A percentile compares a stretch with the other conserved stretches of the same genome.
Conservation (phyloP, 2,888 invertebrate genomes). For the Pandemis cinnamomeana region DNA sequence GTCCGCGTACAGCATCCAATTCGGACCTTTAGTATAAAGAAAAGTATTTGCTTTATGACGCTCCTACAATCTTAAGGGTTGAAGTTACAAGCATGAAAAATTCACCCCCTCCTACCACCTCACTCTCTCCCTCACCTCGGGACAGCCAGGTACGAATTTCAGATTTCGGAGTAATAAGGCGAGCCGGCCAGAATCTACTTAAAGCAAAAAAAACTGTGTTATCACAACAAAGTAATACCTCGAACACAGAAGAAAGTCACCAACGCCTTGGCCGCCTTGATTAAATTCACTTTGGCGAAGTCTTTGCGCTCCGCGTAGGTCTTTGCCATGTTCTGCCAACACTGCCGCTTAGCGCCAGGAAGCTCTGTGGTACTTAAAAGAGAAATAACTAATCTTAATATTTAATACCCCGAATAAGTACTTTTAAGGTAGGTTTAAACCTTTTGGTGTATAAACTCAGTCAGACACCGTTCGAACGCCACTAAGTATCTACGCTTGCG, state of each 20-base stretch:
- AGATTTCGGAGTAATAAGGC: too few relatives aligned
- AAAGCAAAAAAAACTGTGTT: neutral
- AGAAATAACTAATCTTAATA: neutral
- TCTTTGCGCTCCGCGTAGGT: slow-evolving; percentile 47
- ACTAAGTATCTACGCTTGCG: too few relatives aligned
- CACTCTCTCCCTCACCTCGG: too few relatives aligned
- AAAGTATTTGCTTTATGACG: neutral
- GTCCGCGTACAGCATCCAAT: slow-evolving; percentile 60
- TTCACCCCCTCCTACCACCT: too few relatives aligned
- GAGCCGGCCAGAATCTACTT: too few relatives aligned
- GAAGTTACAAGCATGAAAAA: too few relatives aligned
- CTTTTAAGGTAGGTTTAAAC: too few relatives aligned
- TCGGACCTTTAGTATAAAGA: slow-evolving; percentile 49
- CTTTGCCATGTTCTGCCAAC: slow-evolving; percentile 55
- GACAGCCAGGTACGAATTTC: too few relatives aligned
- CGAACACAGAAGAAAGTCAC: slow-evolving; percentile 64
- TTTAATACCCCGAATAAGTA: too few relatives aligned
- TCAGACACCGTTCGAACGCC: too few relatives aligned
- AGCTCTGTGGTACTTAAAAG: slow-evolving; percentile 53
- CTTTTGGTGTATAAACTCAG: too few relatives aligned
- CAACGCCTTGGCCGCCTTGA: slow-evolving; percentile 56
- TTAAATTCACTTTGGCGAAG: slow-evolving; percentile 51
- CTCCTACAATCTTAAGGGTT: too few relatives aligned
- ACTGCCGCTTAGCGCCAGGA: slow-evolving; percentile 50
- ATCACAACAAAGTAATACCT: slow-evolving; percentile 48